Base-by-base conservation (phyloP, 1,140 invertebrate genomes). In the Portunus trituberculatus region DNA sequence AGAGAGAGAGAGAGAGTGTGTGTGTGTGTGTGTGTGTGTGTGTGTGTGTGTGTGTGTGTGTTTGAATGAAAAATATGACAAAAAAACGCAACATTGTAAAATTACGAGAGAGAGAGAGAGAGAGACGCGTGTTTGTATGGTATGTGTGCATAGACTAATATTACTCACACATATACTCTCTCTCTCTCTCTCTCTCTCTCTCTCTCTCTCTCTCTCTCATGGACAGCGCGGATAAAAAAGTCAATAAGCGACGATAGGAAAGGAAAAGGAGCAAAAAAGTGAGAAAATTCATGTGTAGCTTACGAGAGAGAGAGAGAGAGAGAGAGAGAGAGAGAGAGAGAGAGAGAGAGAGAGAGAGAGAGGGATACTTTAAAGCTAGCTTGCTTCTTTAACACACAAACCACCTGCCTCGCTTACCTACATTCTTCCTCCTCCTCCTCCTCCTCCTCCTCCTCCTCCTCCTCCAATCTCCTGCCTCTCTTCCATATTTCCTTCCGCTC, bases 301-400 rank as follows among this genome's bases (percentile, higher is more conserved):
- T n/a, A 86, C 28, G 39, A 52, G 89, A 91, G 8, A n/a, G 45
- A 59, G 48, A 52, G 45, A 91, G 25, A 91, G 45, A 10, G 46
- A 52, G 46, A 91, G 89, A 91, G 89, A 91, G 89, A 91, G 89
- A 91, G 89, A 91, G 89, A 91, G 89, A 91, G 89, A 91, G 89
- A 91, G 89, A 91, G 89, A 91, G 89, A 91, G 89, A 91, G 89
- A 52, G 46, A 52, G 89, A 91, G 89, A 52, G 45, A 91, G 45
- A 52, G 89, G 48, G 86, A 88, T n/a, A 88, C 32, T 45, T 32
- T 45, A 46, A 88, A 46, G n/a, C 8, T 28, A 28, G 12, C 4
- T 20, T 45, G n/a, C 46, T 7, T 46, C n/a, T 31, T 87, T 32
- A 46, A 45, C 46, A 28, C 39, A 25, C 46, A 10, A 4, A 28